Evolutionary conservation across 92 coral and sea anemone species (phyloP), one percentile per base, ranked within the genome.

Genomic region (Palythoa grandis): DNA sequence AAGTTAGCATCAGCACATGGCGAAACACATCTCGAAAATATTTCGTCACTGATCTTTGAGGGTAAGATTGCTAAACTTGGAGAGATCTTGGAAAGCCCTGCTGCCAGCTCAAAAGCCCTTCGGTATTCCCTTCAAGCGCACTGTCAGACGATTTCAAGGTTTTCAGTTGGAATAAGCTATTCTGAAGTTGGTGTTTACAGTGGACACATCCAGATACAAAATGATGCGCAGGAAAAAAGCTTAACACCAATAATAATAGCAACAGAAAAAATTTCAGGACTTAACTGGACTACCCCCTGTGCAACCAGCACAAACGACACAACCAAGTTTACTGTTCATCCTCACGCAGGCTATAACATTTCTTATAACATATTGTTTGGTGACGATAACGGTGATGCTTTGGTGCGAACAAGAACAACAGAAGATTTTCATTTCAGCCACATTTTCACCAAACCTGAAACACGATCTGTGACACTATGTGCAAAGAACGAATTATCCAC

Each of bases 301-400:
- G 89, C 75, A 1, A 78, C 86, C 22, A 79, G 89, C 4, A 87
- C 95, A 73, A 96, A 96, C 83, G 91, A 71, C 67, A 78, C 96
- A 6, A 86, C 72, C 61, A 68, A n/a, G 52, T 56, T 94, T 74
- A 78, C 82, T 5, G 86, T 94, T 3, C 83, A 83, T 38, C 93
- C 98, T 47, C 92, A 92, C 74, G 79, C 23, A 29, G 98, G 98
- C 43, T 86, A 92, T 69, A 91, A 91, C 48, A 83, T 94, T 23
- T 85, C 96, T 7, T 86, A 86, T 52, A 37, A 37, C 11, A 50
- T 92, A 29, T 75, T 71, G 7, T 94, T 85, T 82, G 95, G 89
- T 5, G 71, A 74, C 53, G 83, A 83, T 9, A 77, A 40, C 8
- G 83, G 78, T 39, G 43, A 85, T 23, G 86, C 89, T 22, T 20